These are phyloP conservation scores for Isotomurus palustris DNA, from an alignment of 2,888 invertebrate genomes.

Conservation along the genomic window DNA sequence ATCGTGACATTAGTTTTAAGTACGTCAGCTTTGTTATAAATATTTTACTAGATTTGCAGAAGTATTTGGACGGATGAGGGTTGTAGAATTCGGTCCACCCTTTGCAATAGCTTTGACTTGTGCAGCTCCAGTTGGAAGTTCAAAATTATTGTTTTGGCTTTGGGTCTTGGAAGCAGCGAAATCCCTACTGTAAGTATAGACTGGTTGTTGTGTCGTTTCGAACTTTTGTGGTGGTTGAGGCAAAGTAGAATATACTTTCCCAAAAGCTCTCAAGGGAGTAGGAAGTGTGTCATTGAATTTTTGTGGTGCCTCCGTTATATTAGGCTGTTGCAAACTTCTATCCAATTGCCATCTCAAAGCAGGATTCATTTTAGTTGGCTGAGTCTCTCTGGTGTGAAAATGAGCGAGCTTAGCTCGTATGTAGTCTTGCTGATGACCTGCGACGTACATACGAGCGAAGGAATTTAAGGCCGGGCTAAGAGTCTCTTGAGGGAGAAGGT, in stretches of 20 bases:
- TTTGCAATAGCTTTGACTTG: neutral
- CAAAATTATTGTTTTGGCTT: neutral
- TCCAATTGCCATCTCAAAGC: neutral
- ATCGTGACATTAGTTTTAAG: too few species aligned
- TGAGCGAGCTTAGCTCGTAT: neutral
- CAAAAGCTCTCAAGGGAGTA: neutral
- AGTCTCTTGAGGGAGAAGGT: too few species aligned
- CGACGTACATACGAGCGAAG: too few species aligned
- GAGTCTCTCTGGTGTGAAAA: neutral
- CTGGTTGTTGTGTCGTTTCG: too few species aligned
- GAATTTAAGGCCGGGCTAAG: too few species aligned
- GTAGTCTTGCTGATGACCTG: neutral
- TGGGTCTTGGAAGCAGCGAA: neutral
- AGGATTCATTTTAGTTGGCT: neutral
- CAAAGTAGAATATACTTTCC: too few species aligned
- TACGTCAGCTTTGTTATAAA: too few species aligned
- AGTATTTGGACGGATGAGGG: too few species aligned
- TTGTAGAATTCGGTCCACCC: too few species aligned
- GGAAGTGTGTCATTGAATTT: neutral
- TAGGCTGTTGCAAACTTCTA: neutral
- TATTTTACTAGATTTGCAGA: too few species aligned
- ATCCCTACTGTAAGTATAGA: neutral
- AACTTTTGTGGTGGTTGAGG: too few species aligned
- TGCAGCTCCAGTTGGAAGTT: slow-evolving; percentile 1
- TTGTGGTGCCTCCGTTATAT: neutral